Evolutionary conservation across 2,888 invertebrate species (phyloP).

Genomic region (Piscicola geometra): DNA sequence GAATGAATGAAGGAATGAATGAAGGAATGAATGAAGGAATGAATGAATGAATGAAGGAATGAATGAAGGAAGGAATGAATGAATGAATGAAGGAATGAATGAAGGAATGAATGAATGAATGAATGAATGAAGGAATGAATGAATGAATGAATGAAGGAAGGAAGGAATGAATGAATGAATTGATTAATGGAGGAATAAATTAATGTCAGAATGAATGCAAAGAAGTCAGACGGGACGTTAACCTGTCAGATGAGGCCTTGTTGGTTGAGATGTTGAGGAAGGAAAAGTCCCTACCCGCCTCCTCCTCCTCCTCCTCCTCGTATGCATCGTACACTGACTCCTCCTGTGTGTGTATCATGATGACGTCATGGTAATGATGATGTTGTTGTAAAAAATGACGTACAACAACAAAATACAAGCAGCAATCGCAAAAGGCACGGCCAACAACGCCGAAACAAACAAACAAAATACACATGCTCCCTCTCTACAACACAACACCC

Average conservation of each 20-base stretch:
- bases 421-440: not conserved
- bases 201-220: not conserved
- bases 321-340: conserved; percentile 14
- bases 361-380: too few relatives aligned
- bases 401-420: not conserved
- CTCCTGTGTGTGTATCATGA: too few relatives aligned
- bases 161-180: not conserved
- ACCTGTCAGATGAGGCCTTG: conserved; percentile 11
- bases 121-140: not conserved
- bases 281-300: conserved; percentile 26
- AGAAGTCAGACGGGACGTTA: not conserved
- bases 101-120: too few relatives aligned
- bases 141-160: not conserved
- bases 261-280: conserved; percentile 20
- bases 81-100: too few relatives aligned
- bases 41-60: too few relatives aligned
- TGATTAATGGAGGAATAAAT: not conserved
- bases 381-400: too few relatives aligned
- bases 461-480: not conserved
- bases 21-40: too few relatives aligned
- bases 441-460: not conserved
- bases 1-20: too few relatives aligned
- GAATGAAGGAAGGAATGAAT: too few relatives aligned
- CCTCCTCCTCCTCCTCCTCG: conserved; percentile 35
- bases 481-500: not conserved